These are phyloP conservation scores for Sylvilagus floridanus DNA, from an alignment of 2,797 vertebrate species.

Conservation along the genomic window DNA sequence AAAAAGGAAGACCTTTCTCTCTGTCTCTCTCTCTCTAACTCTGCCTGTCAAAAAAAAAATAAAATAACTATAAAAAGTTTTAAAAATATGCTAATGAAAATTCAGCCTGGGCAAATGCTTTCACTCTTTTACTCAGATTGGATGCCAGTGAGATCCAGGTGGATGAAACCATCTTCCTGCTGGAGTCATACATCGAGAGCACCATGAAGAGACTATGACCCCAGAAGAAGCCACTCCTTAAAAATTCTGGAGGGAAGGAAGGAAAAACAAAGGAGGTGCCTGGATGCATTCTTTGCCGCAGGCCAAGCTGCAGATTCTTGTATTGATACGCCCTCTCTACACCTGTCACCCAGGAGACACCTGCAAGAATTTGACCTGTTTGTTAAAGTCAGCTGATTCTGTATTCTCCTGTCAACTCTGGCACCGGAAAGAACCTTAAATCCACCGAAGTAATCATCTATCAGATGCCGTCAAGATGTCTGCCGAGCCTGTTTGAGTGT, in stretches of 20 bases:
- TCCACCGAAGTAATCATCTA: conserved; percentile 27
- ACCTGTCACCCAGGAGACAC: neutral
- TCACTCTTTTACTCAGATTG: conserved; percentile 88
- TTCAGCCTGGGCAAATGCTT: conserved; percentile 17
- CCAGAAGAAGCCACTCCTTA: neutral
- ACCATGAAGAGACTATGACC: conserved; percentile 83
- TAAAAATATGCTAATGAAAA: neutral
- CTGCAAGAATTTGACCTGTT: conserved; percentile 5
- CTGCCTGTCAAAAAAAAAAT: too few species aligned
- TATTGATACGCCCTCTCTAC: neutral
- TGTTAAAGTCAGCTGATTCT: neutral
- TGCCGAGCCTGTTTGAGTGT: neutral
- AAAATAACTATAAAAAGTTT: too few species aligned
- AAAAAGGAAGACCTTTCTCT: too few species aligned
- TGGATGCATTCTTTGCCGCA: neutral
- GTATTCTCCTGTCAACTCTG: neutral
- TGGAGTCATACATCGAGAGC: conserved; percentile 92
- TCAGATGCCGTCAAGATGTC: neutral
- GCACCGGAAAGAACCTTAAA: neutral
- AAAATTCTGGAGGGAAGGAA: neutral
- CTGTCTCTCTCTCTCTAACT: too few species aligned
- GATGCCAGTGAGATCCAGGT: conserved; percentile 98
- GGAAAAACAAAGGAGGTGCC: conserved; percentile 22
- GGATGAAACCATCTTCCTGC: conserved; percentile 96
- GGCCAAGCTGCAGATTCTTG: neutral